phyloP scores from a whole-genome alignment of 2,888 invertebrate species.

The Pollenia labialis region DNA sequence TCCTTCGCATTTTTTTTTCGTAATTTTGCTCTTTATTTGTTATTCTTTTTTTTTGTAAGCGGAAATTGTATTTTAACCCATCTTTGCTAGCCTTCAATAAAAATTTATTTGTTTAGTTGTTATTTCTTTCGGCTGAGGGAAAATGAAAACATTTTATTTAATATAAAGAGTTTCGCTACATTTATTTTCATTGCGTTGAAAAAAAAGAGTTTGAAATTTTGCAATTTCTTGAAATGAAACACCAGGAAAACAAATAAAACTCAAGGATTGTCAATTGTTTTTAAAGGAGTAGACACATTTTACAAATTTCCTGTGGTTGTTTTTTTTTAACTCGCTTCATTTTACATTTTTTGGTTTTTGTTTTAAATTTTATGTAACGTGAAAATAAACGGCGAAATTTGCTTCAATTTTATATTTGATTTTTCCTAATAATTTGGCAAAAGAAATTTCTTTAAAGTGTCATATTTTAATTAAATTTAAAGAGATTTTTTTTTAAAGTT shows the following conservation, averaged over 20 bases:
- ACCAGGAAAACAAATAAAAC: conserved; percentile 15
- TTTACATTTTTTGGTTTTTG: background rate
- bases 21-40: conserved; percentile 29
- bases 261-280: conserved; percentile 51
- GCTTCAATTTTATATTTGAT: too few species aligned
- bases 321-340: background rate
- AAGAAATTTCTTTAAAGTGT: too few species aligned
- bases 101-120: conserved; percentile 39
- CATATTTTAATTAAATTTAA: too few species aligned
- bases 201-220: background rate
- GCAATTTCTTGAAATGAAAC: background rate
- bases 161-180: conserved; percentile 47
- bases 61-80: conserved; percentile 69
- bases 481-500: too few species aligned
- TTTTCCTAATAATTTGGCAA: too few species aligned
- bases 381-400: conserved; percentile 1
- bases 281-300: conserved; percentile 42
- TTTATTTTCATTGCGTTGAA: conserved; percentile 40
- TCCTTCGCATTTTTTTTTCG: conserved; percentile 17
- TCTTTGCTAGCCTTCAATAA: conserved; percentile 45
- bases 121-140: conserved; percentile 2
- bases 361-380: background rate
- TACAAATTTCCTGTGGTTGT: conserved; percentile 42
- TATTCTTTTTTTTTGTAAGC: conserved; percentile 26
- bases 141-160: conserved; percentile 42